Percentiles rank a stretch among this genome's conserved stretches.
Evolutionary conservation across 2,113 vertebrate species (phyloP).

Genomic region (Pelecanus crispus): DNA sequence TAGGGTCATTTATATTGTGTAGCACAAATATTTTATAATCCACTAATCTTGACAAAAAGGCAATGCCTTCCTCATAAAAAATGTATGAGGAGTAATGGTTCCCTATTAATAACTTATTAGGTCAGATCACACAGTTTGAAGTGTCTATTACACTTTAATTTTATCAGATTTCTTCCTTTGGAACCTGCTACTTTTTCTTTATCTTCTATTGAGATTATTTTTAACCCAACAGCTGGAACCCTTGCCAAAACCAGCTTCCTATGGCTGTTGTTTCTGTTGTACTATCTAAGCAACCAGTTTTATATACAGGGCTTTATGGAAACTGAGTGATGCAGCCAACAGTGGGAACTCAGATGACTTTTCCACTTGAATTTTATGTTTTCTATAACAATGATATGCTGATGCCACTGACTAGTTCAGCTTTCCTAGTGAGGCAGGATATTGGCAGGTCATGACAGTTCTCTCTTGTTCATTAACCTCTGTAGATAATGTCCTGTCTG

Average conservation of each 20-base stretch:
- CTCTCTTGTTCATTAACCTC: background rate
- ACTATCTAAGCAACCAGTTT: background rate
- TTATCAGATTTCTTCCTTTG: conserved; percentile 75
- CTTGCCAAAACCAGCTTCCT: background rate
- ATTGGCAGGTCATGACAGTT: background rate
- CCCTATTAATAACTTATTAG: conserved; percentile 97
- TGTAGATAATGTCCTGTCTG: background rate
- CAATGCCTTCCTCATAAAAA: conserved; percentile 91
- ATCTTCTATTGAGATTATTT: conserved; percentile 62
- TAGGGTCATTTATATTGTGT: conserved; percentile 88
- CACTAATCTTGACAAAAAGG: conserved; percentile 93
- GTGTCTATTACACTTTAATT: conserved; percentile 82
- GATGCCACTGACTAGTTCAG: background rate
- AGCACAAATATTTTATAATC: conserved; percentile 95
- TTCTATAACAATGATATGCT: background rate
- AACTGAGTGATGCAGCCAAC: background rate
- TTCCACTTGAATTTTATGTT: background rate
- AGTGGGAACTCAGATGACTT: background rate
- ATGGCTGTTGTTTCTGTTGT: background rate
- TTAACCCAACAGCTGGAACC: background rate
- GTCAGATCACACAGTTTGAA: conserved; percentile 82
- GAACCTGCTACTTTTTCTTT: conserved; percentile 57
- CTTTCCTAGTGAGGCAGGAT: background rate
- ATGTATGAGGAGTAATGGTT: conserved; percentile 95
- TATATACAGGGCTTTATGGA: background rate